These are phyloP conservation scores for Cylindroiulus punctatus DNA, from an alignment of 2,888 invertebrate species.

Conservation along the genomic window DNA sequence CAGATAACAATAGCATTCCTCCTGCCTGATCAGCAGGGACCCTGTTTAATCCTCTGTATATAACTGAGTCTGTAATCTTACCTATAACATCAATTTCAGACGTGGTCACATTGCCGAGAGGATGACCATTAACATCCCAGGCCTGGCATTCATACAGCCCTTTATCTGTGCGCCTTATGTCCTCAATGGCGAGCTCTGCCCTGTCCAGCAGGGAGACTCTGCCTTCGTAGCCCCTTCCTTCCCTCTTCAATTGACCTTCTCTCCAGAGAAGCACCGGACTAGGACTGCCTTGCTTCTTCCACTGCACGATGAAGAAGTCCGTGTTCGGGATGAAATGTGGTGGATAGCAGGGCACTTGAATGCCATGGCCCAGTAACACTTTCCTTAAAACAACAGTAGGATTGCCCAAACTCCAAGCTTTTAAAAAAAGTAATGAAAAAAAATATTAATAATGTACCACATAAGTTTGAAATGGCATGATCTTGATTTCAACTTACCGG, in stretches of 20 bases:
- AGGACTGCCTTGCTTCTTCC: constrained; percentile 52
- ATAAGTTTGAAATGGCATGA: background rate
- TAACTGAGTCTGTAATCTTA: background rate
- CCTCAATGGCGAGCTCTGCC: constrained; percentile 47
- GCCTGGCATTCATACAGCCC: constrained; percentile 54
- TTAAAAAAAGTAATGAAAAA: background rate
- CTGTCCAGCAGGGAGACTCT: constrained; percentile 48
- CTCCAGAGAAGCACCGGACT: constrained; percentile 55
- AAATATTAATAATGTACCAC: background rate
- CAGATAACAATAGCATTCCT: too few species aligned
- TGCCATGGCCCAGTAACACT: constrained; percentile 49
- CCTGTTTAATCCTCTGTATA: too few species aligned
- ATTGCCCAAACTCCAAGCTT: background rate
- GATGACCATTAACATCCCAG: constrained; percentile 53
- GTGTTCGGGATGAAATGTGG: background rate
- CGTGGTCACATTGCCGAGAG: constrained; percentile 40
- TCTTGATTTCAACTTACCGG: constrained; percentile 5
- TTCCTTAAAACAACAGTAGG: background rate
- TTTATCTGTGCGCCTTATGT: constrained; percentile 52
- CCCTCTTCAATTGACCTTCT: constrained; percentile 50
- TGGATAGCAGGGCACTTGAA: constrained; percentile 51
- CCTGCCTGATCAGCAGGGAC: too few species aligned
- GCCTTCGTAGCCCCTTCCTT: constrained; percentile 54
- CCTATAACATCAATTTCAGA: constrained; percentile 46
- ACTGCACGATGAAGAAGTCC: constrained; percentile 55